Conservation (phyloP, 2,888 invertebrate species). For the Rhaphigaster nebulosa region DNA sequence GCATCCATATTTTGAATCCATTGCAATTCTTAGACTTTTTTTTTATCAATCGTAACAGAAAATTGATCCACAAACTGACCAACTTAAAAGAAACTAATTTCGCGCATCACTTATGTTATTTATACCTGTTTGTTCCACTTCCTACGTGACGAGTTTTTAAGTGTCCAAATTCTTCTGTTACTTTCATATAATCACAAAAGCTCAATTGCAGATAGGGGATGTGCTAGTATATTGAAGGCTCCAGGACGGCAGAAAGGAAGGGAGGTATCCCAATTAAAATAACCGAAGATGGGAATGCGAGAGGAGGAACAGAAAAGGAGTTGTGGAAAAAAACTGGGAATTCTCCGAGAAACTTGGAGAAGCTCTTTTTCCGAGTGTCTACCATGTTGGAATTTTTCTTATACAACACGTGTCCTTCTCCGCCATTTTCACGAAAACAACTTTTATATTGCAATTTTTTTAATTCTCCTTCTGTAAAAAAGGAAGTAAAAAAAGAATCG, state of each 20-base stretch:
- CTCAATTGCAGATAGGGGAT: neutral
- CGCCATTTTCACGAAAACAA: slow-evolving; percentile 48
- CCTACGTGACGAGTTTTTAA: no score
- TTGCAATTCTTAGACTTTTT: no score
- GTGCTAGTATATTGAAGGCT: neutral
- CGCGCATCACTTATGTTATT: no score
- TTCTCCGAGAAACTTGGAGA: slow-evolving; percentile 6
- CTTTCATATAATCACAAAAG: neutral
- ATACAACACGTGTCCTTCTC: slow-evolving; percentile 40
- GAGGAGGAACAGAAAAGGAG: slow-evolving; percentile 33
- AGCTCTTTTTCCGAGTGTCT: slow-evolving; percentile 36
- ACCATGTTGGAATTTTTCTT: slow-evolving; percentile 56
- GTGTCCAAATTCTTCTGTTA: no score
- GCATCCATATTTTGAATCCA: no score
- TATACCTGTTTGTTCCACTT: no score
- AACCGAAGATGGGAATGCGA: slow-evolving; percentile 57
- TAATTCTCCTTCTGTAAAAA: no score
- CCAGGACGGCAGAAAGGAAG: slow-evolving; percentile 35
- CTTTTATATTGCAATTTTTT: neutral
- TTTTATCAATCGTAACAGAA: no score
- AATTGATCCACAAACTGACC: no score
- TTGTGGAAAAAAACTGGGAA: slow-evolving; percentile 41
- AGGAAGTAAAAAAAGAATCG: neutral
- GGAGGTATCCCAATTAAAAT: slow-evolving; percentile 55
- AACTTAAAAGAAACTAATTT: no score